Conservation (phyloP, 2,888 invertebrate genomes). For the Heteromurus nitidus region DNA sequence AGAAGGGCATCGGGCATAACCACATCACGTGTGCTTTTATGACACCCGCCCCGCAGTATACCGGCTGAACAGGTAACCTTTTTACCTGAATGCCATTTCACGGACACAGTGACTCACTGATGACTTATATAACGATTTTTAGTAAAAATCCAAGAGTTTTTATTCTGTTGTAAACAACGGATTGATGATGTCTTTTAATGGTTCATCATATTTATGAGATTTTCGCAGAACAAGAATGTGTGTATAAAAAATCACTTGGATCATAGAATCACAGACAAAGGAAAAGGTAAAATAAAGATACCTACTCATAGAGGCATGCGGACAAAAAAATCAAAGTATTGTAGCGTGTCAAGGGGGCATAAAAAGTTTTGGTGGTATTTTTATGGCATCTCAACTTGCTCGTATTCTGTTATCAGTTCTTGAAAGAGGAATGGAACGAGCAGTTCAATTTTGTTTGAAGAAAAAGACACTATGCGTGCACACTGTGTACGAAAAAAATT, state of each 20-base stretch:
- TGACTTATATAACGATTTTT: no score
- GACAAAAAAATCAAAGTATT: constrained; percentile 2
- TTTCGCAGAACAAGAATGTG: constrained; percentile 25
- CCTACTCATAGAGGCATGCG: neutral
- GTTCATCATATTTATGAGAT: constrained; percentile 9
- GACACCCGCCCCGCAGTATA: neutral
- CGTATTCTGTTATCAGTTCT: neutral
- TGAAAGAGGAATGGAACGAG: neutral
- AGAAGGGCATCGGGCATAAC: no score
- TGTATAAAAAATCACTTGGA: no score
- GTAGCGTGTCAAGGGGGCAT: constrained; percentile 31
- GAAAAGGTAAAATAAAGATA: no score
- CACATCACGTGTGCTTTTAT: neutral
- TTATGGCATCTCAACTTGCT: constrained; percentile 6
- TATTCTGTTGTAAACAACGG: no score
- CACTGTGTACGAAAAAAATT: neutral
- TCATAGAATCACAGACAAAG: no score
- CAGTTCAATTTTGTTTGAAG: neutral
- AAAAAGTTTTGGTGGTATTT: constrained; percentile 19
- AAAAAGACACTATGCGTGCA: neutral
- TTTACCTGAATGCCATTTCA: constrained; percentile 24
- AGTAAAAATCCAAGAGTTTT: neutral
- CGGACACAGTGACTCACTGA: constrained; percentile 32
- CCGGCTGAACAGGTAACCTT: no score
- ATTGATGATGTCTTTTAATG: no score